A percentile compares a stretch with the other conserved stretches of the same genome.
phyloP scores from a whole-genome alignment of 2,797 vertebrate species.

The Myripristis jacobus region DNA sequence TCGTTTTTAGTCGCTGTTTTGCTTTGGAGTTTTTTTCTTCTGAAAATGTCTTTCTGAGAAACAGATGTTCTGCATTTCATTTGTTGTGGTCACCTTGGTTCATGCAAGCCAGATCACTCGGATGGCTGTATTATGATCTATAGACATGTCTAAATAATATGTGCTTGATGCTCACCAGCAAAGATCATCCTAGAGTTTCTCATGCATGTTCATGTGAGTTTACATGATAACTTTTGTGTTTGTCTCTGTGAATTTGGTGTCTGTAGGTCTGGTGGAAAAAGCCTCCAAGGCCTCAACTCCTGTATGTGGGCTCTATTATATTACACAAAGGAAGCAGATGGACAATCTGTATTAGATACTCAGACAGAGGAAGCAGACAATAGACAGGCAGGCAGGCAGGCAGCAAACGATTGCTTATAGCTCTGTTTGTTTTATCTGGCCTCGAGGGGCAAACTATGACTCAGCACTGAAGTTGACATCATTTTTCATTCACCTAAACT shows the following conservation, averaged over 20 bases:
- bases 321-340: slow-evolving; percentile 67
- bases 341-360: slow-evolving; percentile 55
- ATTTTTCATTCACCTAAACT: slow-evolving; percentile 2
- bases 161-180: slow-evolving; percentile 34
- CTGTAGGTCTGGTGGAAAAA: slow-evolving; percentile 41
- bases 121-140: background rate
- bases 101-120: background rate
- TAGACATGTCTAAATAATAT: slow-evolving; percentile 8
- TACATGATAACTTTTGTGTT: slow-evolving; percentile 50
- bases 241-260: slow-evolving; percentile 31
- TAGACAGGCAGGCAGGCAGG: slow-evolving; percentile 43
- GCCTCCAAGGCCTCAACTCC: slow-evolving; percentile 42
- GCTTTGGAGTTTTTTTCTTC: background rate
- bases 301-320: slow-evolving; percentile 57
- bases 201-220: slow-evolving; percentile 37
- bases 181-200: slow-evolving; percentile 15
- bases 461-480: slow-evolving; percentile 2
- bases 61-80: background rate
- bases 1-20: background rate
- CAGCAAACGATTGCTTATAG: slow-evolving; percentile 39
- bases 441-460: slow-evolving; percentile 3
- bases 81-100: background rate
- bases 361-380: slow-evolving; percentile 55
- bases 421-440: slow-evolving; percentile 25
- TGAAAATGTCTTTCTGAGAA: background rate